Evolutionary conservation across 2,113 vertebrate genomes (phyloP).

Genomic region (Clupea harengus): DNA sequence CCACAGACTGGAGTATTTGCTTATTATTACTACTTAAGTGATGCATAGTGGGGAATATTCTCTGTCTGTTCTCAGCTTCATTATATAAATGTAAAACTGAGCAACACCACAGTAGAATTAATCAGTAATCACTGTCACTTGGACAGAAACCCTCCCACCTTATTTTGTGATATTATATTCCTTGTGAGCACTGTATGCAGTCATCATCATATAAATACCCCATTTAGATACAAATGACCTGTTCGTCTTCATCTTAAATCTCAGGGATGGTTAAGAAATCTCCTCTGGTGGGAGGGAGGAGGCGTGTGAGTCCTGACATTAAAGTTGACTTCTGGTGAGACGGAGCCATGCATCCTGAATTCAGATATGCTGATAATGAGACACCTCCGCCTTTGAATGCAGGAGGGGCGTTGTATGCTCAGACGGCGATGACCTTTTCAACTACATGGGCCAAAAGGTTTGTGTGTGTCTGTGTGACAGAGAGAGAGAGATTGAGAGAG

Average conservation of each 20-base stretch:
- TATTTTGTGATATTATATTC: background rate
- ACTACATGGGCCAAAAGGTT: background rate
- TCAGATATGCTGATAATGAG: background rate
- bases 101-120: background rate
- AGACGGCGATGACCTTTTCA: constrained; percentile 3
- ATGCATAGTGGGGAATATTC: background rate
- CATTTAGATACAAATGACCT: background rate
- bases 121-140: background rate
- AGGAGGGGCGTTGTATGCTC: background rate
- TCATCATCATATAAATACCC: background rate
- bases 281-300: background rate
- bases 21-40: background rate
- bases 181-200: background rate
- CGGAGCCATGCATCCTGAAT: background rate
- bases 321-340: background rate
- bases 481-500: background rate
- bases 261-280: background rate
- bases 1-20: background rate
- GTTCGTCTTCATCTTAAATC: background rate
- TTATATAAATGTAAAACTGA: background rate
- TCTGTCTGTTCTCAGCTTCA: background rate
- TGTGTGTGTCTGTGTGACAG: background rate
- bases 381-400: background rate
- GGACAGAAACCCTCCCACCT: background rate
- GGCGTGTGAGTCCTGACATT: background rate